Evolutionary conservation across 1,140 invertebrate genomes (phyloP).

Genomic region (Polyergus mexicanus): DNA sequence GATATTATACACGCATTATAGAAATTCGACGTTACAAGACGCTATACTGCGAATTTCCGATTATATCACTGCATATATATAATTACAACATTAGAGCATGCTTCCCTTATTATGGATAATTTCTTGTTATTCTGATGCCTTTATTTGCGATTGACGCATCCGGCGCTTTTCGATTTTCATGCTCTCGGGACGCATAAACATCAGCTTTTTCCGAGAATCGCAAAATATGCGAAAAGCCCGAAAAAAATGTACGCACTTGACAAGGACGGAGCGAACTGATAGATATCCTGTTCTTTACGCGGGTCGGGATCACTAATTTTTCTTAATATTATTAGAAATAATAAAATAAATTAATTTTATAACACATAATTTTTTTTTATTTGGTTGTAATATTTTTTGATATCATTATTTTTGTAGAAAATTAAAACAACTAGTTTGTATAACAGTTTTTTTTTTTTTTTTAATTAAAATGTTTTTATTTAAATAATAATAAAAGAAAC

Average conservation of each 20-base stretch:
- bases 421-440: too few relatives aligned
- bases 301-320: too few relatives aligned
- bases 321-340: too few relatives aligned
- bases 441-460: too few relatives aligned
- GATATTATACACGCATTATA: not conserved
- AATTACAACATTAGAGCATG: conserved; percentile 9
- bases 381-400: too few relatives aligned
- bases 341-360: too few relatives aligned
- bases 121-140: not conserved
- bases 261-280: not conserved
- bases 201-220: not conserved
- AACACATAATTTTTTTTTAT: too few relatives aligned
- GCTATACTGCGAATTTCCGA: not conserved
- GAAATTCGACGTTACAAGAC: conserved; percentile 16
- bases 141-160: conserved; percentile 21
- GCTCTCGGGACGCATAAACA: not conserved
- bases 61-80: conserved; percentile 1
- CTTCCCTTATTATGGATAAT: conserved; percentile 10
- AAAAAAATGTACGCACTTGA: conserved; percentile 14
- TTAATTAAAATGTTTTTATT: too few relatives aligned
- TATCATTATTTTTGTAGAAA: too few relatives aligned
- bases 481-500: too few relatives aligned
- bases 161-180: conserved; percentile 41
- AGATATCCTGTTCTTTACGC: not conserved
- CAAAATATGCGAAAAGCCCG: conserved; percentile 22